These are phyloP conservation scores for Austrolebias charrua DNA, from an alignment of 2,797 vertebrate genomes.

Conservation along the genomic window DNA sequence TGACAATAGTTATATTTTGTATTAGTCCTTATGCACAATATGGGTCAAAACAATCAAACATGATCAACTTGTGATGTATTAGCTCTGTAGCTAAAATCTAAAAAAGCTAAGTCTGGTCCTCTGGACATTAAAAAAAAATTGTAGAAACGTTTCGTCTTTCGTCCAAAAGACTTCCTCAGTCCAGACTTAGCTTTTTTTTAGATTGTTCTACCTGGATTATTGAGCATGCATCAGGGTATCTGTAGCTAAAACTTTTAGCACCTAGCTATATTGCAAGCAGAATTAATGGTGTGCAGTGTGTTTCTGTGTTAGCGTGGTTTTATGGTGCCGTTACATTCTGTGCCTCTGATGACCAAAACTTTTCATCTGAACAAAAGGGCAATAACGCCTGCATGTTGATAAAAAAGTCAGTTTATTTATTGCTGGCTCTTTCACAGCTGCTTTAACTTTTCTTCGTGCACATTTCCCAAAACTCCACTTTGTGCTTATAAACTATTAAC, in stretches of 20 bases:
- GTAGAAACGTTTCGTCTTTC: too few species aligned
- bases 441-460: neutral
- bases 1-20: neutral
- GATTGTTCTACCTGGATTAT: too few species aligned
- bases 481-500: neutral
- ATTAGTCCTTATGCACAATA: too few species aligned
- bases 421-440: slow-evolving; percentile 3
- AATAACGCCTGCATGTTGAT: neutral
- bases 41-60: too few species aligned
- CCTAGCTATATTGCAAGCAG: slow-evolving; percentile 31
- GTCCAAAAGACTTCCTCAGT: too few species aligned
- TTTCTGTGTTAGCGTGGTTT: slow-evolving; percentile 36
- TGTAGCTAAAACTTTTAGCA: too few species aligned
- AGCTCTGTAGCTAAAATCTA: too few species aligned
- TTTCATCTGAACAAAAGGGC: neutral
- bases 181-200: too few species aligned
- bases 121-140: too few species aligned
- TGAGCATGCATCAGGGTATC: too few species aligned
- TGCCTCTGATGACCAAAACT: slow-evolving; percentile 9
- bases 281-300: slow-evolving; percentile 43
- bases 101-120: too few species aligned
- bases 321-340: slow-evolving; percentile 12
- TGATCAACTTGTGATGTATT: too few species aligned
- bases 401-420: neutral
- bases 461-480: slow-evolving; percentile 1